Conservation (phyloP, 2,888 invertebrate species). For the Pelosia muscerda region DNA sequence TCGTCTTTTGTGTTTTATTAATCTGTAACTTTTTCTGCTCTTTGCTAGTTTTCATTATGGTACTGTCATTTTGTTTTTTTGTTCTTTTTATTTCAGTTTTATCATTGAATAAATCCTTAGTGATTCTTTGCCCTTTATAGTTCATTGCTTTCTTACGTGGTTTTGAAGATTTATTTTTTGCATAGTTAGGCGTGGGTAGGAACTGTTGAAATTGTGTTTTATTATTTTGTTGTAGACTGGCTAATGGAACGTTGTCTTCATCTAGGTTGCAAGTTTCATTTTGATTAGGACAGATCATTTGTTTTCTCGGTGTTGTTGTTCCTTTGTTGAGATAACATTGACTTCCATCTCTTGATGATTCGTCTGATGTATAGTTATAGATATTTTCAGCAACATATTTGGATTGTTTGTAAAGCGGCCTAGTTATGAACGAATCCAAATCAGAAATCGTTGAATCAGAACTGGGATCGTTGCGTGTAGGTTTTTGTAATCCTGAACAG, state of each 20-base stretch:
- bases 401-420: slow-evolving; percentile 2
- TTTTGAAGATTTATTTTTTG: slow-evolving; percentile 1
- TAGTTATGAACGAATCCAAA: slow-evolving; percentile 10
- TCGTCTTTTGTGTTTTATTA: slow-evolving; percentile 10
- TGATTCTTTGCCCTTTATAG: slow-evolving; percentile 13
- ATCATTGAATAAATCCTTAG: slow-evolving; percentile 11
- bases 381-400: slow-evolving; percentile 11
- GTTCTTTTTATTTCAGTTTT: slow-evolving; percentile 8
- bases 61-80: slow-evolving; percentile 14
- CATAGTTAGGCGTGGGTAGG: slow-evolving; percentile 9
- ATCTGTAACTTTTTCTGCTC: slow-evolving; percentile 13
- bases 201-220: slow-evolving; percentile 14
- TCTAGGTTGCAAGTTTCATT: slow-evolving; percentile 1
- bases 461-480: too few species aligned
- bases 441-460: slow-evolving; percentile 13
- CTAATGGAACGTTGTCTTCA: slow-evolving; percentile 13
- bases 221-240: slow-evolving; percentile 7
- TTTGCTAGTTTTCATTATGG: slow-evolving; percentile 11
- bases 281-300: slow-evolving; percentile 11
- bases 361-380: slow-evolving; percentile 12
- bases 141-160: slow-evolving; percentile 11
- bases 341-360: slow-evolving; percentile 4
- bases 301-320: slow-evolving; percentile 12
- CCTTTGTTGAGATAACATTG: slow-evolving; percentile 12
- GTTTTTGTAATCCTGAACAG: too few species aligned